Base-by-base conservation (phyloP, 2,888 invertebrate species). In the Ophraella communa region DNA sequence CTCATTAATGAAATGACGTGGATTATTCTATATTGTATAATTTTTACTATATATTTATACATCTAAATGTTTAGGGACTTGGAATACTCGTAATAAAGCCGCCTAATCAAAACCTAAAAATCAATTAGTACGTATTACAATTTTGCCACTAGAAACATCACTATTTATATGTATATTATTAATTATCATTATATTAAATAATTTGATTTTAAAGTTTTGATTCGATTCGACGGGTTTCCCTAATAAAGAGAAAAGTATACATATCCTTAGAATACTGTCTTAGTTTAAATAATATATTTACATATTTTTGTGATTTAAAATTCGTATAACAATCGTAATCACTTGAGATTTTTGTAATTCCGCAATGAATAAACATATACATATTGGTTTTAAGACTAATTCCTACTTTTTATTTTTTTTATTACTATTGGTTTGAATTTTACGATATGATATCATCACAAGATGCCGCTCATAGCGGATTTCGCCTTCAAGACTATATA, bases 371-470 rank as follows among this genome's bases (percentile, higher is more conserved):
- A 14, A 14, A 42, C 11, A 11, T 45, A 74, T 71, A 73, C n/a
- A n/a, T n/a, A n/a, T n/a, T 61, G 55, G 60, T 74, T 66, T 69
- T 74, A 74, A 74, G 72, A 73, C 71, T 71, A 72, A 73, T 62
- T 62, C 65, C 73, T 74, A 73, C 69, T 70, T 67, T n/a, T n/a
- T n/a, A n/a, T n/a, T n/a, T n/a, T n/a, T n/a, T n/a, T 73, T 74
- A 75, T 76, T 76, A 76, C 76, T 77, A 76, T 74, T 72, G 74
- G 74, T 72, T 76, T 73, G 74, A 73, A 60, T 60, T n/a, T 72
- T 73, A 86, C 88, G 90, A 90, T 90, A 90, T 90, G 90, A 87
- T 89, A 89, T 88, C 87, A 90, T 90, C 90, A 90, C 89, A 89
- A 83, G 83, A 81, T 79, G 79, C 83, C 84, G 84, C 84, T 83